Evolutionary conservation across 2,797 vertebrate genomes (phyloP).

Genomic region (Oryzias sinensis): DNA sequence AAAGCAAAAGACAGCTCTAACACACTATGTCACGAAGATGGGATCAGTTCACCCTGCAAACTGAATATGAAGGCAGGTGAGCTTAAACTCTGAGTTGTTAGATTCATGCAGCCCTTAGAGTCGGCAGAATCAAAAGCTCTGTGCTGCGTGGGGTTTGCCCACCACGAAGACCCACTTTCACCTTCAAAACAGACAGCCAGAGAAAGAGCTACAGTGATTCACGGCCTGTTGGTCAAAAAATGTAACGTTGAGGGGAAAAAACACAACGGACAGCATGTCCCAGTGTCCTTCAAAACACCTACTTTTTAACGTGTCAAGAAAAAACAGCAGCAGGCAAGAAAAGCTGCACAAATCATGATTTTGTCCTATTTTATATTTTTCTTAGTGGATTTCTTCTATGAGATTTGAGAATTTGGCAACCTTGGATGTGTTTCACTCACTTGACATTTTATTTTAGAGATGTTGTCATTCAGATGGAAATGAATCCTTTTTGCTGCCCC

Average conservation of each 20-base stretch:
- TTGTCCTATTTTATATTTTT: constrained; percentile 9
- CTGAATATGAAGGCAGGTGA: background rate
- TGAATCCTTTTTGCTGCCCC: no score
- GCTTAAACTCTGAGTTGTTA: constrained; percentile 1
- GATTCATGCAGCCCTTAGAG: constrained; percentile 11
- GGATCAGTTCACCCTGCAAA: background rate
- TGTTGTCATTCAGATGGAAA: no score
- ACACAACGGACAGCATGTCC: background rate
- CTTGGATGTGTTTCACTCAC: no score
- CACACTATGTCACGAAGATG: constrained; percentile 4
- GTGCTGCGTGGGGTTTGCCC: constrained; percentile 16
- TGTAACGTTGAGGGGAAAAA: constrained; percentile 1
- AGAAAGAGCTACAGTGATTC: constrained; percentile 18
- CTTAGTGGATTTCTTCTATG: background rate
- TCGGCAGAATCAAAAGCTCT: constrained; percentile 1
- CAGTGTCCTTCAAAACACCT: background rate
- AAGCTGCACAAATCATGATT: constrained; percentile 6
- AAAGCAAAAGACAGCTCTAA: constrained; percentile 9
- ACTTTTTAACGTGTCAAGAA: constrained; percentile 15
- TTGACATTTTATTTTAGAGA: no score
- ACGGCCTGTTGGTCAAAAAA: constrained; percentile 5
- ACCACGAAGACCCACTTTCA: constrained; percentile 6
- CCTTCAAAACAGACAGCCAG: constrained; percentile 18
- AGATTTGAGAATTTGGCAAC: background rate
- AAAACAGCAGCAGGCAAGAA: constrained; percentile 10